Conservation (phyloP, 2,888 invertebrate species). For the Limnephilus marmoratus region DNA sequence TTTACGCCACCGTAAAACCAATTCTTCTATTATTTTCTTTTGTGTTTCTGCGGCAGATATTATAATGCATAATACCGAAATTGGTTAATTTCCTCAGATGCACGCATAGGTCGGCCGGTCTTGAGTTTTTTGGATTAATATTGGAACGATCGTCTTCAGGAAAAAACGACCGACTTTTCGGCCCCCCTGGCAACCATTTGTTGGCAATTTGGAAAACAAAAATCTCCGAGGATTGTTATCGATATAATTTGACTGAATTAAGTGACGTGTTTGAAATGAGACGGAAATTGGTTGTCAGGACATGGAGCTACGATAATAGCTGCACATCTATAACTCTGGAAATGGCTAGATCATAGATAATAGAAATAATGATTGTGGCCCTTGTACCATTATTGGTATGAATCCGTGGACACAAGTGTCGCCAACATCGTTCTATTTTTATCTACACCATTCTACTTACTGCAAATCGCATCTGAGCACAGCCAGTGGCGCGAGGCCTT, state of each 20-base stretch:
- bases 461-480: too few relatives aligned
- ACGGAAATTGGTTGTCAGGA: constrained; percentile 1
- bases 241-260: constrained; percentile 53
- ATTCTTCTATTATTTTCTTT: neutral
- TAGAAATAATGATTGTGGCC: too few relatives aligned
- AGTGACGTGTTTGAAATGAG: constrained; percentile 32
- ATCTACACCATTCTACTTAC: too few relatives aligned
- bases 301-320: neutral
- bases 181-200: constrained; percentile 47
- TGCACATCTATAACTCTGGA: neutral
- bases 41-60: neutral
- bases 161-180: constrained; percentile 3
- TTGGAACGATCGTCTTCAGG: constrained; percentile 49
- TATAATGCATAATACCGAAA: constrained; percentile 10
- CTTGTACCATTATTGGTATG: too few relatives aligned
- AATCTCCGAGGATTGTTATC: constrained; percentile 52
- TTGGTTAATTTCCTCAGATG: constrained; percentile 41
- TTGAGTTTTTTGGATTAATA: constrained; percentile 47
- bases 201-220: constrained; percentile 38
- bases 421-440: too few relatives aligned
- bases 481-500: too few relatives aligned
- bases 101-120: constrained; percentile 33
- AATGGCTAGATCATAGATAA: too few relatives aligned
- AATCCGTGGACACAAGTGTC: too few relatives aligned
- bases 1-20: neutral